Percentiles rank a stretch among this genome's conserved stretches.
Evolutionary conservation across 2,797 vertebrate genomes (phyloP).

Genomic region (Myotis pilosus): DNA sequence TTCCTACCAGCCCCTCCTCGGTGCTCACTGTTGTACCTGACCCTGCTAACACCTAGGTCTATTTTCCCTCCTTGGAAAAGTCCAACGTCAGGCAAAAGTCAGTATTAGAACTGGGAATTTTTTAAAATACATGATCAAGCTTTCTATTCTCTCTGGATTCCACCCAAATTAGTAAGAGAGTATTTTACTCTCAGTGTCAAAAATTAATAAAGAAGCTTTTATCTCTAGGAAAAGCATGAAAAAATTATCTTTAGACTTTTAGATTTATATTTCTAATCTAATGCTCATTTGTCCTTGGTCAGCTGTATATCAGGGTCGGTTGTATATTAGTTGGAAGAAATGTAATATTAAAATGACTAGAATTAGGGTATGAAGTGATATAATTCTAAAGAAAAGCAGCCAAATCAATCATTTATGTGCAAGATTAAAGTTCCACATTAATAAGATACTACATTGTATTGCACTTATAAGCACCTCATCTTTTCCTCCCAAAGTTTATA

Average conservation of each 20-base stretch:
- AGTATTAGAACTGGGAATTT: background rate
- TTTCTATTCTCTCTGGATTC: background rate
- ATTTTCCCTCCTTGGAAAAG: background rate
- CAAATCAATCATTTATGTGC: slow-evolving; percentile 5
- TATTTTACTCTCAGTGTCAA: background rate
- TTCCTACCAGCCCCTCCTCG: background rate
- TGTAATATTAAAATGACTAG: background rate
- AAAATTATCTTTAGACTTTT: background rate
- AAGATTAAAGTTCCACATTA: background rate
- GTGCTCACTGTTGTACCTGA: background rate
- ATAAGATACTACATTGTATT: background rate
- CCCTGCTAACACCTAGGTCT: background rate
- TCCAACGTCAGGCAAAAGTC: background rate
- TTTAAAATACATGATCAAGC: background rate
- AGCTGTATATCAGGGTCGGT: background rate
- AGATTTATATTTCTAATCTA: background rate
- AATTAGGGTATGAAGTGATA: background rate
- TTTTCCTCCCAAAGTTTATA: background rate
- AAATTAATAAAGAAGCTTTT: slow-evolving; percentile 18
- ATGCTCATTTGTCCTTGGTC: background rate
- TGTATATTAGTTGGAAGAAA: background rate
- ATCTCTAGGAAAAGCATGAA: background rate
- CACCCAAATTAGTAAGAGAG: background rate
- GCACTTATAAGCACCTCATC: background rate
- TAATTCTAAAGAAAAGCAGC: background rate